phyloP scores from a whole-genome alignment of 1,140 invertebrate species.

The Telenomus remus region DNA sequence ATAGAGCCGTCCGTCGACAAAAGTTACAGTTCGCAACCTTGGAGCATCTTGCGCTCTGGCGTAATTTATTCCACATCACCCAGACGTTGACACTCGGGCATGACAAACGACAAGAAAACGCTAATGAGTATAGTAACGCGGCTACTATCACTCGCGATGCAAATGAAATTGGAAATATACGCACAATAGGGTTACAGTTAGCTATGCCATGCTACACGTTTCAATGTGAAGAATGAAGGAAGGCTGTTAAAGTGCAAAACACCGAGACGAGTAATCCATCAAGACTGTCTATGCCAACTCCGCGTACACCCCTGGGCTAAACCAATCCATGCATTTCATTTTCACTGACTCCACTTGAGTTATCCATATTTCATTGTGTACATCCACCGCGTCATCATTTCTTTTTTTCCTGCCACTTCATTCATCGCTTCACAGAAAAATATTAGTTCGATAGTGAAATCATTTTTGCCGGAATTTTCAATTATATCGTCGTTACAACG shows the following conservation, averaged over 20 bases:
- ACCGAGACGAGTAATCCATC: constrained; percentile 70
- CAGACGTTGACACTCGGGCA: constrained; percentile 38
- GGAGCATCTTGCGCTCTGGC: constrained; percentile 30
- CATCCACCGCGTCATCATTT: constrained; percentile 68
- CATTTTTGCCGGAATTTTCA: too few relatives aligned
- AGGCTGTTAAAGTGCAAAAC: constrained; percentile 59
- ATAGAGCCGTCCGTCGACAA: constrained; percentile 20
- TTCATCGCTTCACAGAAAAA: constrained; percentile 25
- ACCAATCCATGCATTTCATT: constrained; percentile 75
- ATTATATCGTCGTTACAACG: too few relatives aligned
- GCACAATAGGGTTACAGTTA: constrained; percentile 55
- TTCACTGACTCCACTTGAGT: constrained; percentile 68
- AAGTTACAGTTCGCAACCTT: constrained; percentile 43
- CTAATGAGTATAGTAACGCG: constrained; percentile 49
- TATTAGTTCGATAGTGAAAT: constrained; percentile 19
- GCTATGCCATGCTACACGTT: constrained; percentile 41
- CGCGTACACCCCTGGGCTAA: constrained; percentile 65
- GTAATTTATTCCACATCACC: constrained; percentile 44
- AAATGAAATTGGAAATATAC: constrained; percentile 53
- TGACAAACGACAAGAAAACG: constrained; percentile 44
- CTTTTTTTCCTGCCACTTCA: constrained; percentile 59
- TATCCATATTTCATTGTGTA: constrained; percentile 71
- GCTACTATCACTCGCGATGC: constrained; percentile 46
- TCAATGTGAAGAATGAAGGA: constrained; percentile 60
- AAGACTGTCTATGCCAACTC: constrained; percentile 71